A percentile compares a stretch with the other conserved stretches of the same genome.
phyloP scores from a whole-genome alignment of 2,113 vertebrate genomes.

The Istiophorus platypterus region DNA sequence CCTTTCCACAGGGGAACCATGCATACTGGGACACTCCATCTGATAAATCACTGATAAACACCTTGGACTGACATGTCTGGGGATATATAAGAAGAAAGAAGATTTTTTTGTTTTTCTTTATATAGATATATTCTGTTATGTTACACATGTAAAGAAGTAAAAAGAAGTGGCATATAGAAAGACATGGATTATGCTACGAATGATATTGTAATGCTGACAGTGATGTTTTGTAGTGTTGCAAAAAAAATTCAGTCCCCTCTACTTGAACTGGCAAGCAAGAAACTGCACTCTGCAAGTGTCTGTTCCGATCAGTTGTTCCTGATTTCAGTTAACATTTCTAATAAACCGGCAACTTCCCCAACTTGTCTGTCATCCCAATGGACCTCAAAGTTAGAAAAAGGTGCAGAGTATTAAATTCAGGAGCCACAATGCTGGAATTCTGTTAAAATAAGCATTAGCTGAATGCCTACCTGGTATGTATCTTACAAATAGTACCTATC shows the following conservation, averaged over 20 bases:
- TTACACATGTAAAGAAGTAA: not conserved
- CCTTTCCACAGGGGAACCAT: conserved; percentile 94
- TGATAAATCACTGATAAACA: conserved; percentile 92
- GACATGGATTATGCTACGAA: not conserved
- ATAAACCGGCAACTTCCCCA: not conserved
- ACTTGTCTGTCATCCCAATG: not conserved
- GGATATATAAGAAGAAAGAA: conserved; percentile 16
- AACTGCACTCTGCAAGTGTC: too few species aligned
- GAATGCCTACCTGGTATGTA: too few species aligned
- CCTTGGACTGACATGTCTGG: conserved; percentile 94
- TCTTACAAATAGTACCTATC: not conserved
- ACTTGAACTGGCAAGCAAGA: too few species aligned
- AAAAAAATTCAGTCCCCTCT: too few species aligned
- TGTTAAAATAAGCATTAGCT: not conserved
- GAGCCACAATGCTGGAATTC: not conserved
- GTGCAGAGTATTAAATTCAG: not conserved
- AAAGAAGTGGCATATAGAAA: not conserved
- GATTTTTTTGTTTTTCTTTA: not conserved
- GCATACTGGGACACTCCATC: conserved; percentile 94
- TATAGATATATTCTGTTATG: not conserved
- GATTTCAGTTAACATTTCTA: not conserved
- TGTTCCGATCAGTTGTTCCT: not conserved
- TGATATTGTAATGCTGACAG: not conserved
- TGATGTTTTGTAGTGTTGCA: too few species aligned
- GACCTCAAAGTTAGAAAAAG: not conserved